Percentiles rank a stretch among this genome's conserved stretches.
phyloP scores from a whole-genome alignment of 1,140 invertebrate genomes.

The Diuraphis noxia region DNA sequence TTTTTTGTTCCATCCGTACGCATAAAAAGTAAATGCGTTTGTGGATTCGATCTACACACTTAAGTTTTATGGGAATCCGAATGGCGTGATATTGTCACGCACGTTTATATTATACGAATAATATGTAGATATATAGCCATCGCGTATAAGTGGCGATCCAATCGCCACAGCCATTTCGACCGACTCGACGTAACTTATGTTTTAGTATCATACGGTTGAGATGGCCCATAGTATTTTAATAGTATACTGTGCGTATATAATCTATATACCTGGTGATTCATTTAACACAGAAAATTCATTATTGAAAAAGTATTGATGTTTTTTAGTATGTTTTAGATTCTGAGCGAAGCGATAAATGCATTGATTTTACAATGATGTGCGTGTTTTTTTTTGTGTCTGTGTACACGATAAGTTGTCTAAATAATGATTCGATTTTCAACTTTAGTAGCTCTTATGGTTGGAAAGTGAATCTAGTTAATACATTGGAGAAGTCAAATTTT shows the following conservation, averaged over 20 bases:
- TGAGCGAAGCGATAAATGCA: too few relatives aligned
- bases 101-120: neutral
- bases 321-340: too few relatives aligned
- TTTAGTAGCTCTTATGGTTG: too few relatives aligned
- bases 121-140: slow-evolving; percentile 17
- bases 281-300: too few relatives aligned
- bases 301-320: too few relatives aligned
- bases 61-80: slow-evolving; percentile 34
- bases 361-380: too few relatives aligned
- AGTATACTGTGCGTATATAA: neutral
- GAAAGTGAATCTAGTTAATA: too few relatives aligned
- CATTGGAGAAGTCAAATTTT: too few relatives aligned
- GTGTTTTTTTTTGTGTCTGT: too few relatives aligned
- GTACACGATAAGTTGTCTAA: too few relatives aligned
- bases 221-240: neutral
- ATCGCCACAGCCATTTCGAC: neutral
- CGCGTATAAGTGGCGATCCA: neutral
- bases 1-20: neutral
- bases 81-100: slow-evolving; percentile 29
- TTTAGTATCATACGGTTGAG: neutral
- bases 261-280: neutral
- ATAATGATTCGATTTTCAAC: too few relatives aligned
- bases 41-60: slow-evolving; percentile 17
- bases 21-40: slow-evolving; percentile 33
- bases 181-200: neutral